phyloP scores from a whole-genome alignment of 2,888 invertebrate species.

The Dryobota labecula region DNA sequence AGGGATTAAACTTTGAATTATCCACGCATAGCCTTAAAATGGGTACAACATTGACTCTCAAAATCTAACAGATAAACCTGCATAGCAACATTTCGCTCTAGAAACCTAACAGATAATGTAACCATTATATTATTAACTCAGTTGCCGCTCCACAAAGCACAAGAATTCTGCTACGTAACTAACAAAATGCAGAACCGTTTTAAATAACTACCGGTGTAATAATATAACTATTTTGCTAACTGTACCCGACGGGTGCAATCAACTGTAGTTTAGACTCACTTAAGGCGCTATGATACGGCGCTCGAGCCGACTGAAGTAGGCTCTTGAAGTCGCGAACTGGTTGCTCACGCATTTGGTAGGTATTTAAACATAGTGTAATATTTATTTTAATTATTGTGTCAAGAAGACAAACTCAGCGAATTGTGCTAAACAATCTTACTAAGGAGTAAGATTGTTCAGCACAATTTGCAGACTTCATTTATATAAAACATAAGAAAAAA shows the following conservation, averaged over 20 bases:
- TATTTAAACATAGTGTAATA: too few relatives aligned
- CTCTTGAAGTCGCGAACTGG: too few relatives aligned
- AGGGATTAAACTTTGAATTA: background rate
- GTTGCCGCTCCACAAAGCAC: conserved; percentile 27
- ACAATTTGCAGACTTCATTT: too few relatives aligned
- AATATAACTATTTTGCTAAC: conserved; percentile 32
- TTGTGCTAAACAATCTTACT: too few relatives aligned
- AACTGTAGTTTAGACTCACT: conserved; percentile 1
- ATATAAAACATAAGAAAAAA: too few relatives aligned
- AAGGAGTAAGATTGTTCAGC: too few relatives aligned
- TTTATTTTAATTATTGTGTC: too few relatives aligned
- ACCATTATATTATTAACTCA: conserved; percentile 26
- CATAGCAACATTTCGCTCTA: background rate
- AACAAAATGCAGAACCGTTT: conserved; percentile 6
- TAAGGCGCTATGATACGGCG: too few relatives aligned
- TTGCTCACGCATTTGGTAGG: too few relatives aligned
- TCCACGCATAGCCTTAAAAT: background rate
- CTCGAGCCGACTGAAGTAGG: too few relatives aligned
- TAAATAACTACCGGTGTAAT: conserved; percentile 25
- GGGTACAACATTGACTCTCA: background rate
- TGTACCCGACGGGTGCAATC: conserved; percentile 28
- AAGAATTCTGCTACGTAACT: conserved; percentile 29
- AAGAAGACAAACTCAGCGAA: too few relatives aligned
- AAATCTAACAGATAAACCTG: background rate
- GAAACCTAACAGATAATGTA: background rate